Base-by-base conservation (phyloP, 2,888 invertebrate genomes). In the Carabus problematicus region DNA sequence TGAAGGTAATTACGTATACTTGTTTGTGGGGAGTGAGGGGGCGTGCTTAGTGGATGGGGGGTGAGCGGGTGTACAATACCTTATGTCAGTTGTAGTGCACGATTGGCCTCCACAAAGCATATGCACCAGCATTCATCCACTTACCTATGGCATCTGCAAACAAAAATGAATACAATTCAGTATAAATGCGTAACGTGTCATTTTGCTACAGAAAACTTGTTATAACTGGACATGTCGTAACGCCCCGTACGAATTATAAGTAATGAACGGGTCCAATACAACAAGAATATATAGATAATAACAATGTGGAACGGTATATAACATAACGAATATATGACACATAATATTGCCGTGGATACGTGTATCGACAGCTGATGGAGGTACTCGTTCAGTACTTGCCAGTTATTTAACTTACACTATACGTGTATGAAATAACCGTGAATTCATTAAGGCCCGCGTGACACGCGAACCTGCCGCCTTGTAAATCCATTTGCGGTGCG, bases 91-190 rank as follows among this genome's bases (percentile, higher is more conserved):
- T 60, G 60, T 60, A 67, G 29, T 67, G 59, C 29, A 54, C n/a
- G 49, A 67, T 42, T 18, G 52, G 45, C 42, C 49, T 41, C 56
- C 45, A 62, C 43, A 66, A 45, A 19, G 59, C 58, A 49, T 14
- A 66, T 9, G 62, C 19, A 62, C 43, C 41, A 39, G 29, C 19
- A 40, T 70, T 70, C 61, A 75, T 77, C 80, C 83, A 88, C 90
- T 91, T 87, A 91, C 91, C 91, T 88, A 91, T 89, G 82, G 90
- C 90, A 86, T 91, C 91, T 91, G 91, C 80, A 91, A n/a, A 91
- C 89, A 90, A 87, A 85, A 80, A 79, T n/a, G n/a, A n/a, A 80
- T 80, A 79, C 81, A 45, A 64, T 78, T 82, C 78, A 71, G 73
- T 66, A 64, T 72, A 63, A 2, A 41, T n/a, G 72, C 47, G 14